Base-by-base conservation (phyloP, 1,140 invertebrate genomes). In the Heliothis virescens region DNA sequence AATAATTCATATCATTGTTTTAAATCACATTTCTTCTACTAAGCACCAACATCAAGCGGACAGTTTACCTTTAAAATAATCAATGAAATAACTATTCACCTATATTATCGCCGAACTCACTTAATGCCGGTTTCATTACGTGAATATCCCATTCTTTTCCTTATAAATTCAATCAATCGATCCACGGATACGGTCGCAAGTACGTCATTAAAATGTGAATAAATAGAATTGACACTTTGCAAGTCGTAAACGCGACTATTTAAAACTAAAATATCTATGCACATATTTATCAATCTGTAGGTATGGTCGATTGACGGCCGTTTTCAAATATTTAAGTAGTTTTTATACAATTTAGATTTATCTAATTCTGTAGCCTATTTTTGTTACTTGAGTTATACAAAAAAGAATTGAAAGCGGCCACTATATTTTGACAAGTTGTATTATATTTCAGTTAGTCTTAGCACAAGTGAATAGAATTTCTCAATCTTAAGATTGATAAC, bases 11-110 rank as follows among this genome's bases (percentile, higher is more conserved):
- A 67, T 67, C 15, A 62, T 57, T 15, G 29, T 60, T 74, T 41
- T 48, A 60, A 80, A 86, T 89, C 81, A 85, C 82, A 87, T 85
- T 86, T 76, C 84, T 81, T 85, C 84, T 87, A 88, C 82, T 55
- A 90, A 91, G 89, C 90, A 91, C 90, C 89, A 90, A 86, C 80
- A 85, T 83, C 62, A 90, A 89, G 86, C 83, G 86, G 87, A 88
- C 84, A 84, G 77, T 85, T 79, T 48, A 74, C 26, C 16, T 74
- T 76, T 18, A 62, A 76, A 18, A 60, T 13, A 48, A 71, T 50
- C 79, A 50, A 69, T 48, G 65, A 63, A 74, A 71, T 55, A 72
- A 50, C 47, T 75, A 71, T 72, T 16, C 26, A 57, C 29, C 52
- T 18, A 57, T 41, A 52, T 55, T 53, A 57, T 76, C 21, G 2